Conservation (phyloP, 2,888 invertebrate species). For the Rutpela maculata region DNA sequence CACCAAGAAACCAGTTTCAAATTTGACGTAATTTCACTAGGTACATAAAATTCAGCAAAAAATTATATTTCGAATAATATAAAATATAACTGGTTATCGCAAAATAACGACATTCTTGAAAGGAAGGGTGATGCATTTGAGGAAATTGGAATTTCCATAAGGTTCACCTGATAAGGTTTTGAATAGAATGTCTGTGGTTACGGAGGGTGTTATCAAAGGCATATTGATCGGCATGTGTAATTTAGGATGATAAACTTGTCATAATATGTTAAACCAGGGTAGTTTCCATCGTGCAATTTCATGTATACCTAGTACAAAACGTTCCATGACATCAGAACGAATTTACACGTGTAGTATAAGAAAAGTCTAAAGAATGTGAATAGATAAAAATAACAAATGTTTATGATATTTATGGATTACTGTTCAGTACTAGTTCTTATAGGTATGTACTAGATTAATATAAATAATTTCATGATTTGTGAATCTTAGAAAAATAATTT, state of each 20-base stretch:
- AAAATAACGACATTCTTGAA: conserved; percentile 11
- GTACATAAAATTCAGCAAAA: conserved; percentile 2
- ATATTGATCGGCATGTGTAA: conserved; percentile 40
- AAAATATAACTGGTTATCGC: conserved; percentile 21
- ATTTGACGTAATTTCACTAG: not conserved
- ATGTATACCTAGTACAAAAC: not conserved
- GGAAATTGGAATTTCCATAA: conserved; percentile 73
- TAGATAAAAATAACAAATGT: not conserved
- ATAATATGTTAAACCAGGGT: conserved; percentile 20
- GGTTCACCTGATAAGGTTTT: conserved; percentile 65
- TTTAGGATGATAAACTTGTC: conserved; percentile 24
- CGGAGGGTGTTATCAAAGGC: conserved; percentile 37
- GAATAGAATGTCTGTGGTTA: conserved; percentile 52
- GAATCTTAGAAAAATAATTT: not conserved
- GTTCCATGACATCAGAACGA: not conserved
- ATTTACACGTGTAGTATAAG: not conserved
- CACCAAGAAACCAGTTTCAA: not conserved
- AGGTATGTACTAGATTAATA: not conserved
- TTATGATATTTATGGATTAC: not conserved
- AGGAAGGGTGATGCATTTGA: conserved; percentile 63
- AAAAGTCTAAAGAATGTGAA: not conserved
- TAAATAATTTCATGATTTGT: not conserved
- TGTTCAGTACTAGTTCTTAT: not conserved
- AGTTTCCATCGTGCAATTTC: conserved; percentile 5
- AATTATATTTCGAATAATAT: conserved; percentile 9